These are phyloP conservation scores for Erpobdella octoculata DNA, from an alignment of 2,888 invertebrate genomes.

Conservation along the genomic window DNA sequence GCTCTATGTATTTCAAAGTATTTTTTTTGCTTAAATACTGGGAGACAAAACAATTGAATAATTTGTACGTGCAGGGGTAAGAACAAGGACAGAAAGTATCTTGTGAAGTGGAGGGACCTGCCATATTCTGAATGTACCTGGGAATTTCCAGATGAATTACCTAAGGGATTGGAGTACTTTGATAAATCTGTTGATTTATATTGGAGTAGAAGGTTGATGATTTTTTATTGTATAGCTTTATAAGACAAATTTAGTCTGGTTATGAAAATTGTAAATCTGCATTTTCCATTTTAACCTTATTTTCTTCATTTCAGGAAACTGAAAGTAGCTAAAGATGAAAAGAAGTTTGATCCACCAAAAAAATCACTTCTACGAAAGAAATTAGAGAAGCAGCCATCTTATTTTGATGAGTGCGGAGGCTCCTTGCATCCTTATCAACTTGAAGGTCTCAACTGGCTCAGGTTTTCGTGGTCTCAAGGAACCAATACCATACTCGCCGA, in stretches of 20 bases:
- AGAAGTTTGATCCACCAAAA: constrained; percentile 39
- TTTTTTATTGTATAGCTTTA: neutral
- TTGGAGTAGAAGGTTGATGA: constrained; percentile 55
- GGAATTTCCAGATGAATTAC: constrained; percentile 59
- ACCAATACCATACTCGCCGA: constrained; percentile 40
- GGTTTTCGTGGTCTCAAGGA: constrained; percentile 39
- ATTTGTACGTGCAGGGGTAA: constrained; percentile 35
- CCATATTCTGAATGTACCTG: constrained; percentile 91
- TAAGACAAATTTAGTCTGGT: too few relatives aligned
- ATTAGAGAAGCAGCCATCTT: constrained; percentile 82
- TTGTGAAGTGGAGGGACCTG: constrained; percentile 92
- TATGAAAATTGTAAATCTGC: too few relatives aligned
- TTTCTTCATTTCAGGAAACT: constrained; percentile 13
- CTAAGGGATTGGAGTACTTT: constrained; percentile 33
- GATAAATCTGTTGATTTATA: constrained; percentile 69
- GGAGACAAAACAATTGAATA: too few relatives aligned
- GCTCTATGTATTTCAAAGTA: neutral
- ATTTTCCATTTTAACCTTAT: neutral
- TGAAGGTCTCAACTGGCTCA: constrained; percentile 58
- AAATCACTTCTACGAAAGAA: constrained; percentile 55
- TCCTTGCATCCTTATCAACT: constrained; percentile 86
- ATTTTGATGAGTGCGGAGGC: constrained; percentile 79
- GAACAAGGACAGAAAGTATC: constrained; percentile 55
- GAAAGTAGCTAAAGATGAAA: constrained; percentile 27
- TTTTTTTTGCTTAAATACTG: too few relatives aligned